Conservation (phyloP, 1,140 invertebrate species). For the Diachasmimorpha longicaudata region DNA sequence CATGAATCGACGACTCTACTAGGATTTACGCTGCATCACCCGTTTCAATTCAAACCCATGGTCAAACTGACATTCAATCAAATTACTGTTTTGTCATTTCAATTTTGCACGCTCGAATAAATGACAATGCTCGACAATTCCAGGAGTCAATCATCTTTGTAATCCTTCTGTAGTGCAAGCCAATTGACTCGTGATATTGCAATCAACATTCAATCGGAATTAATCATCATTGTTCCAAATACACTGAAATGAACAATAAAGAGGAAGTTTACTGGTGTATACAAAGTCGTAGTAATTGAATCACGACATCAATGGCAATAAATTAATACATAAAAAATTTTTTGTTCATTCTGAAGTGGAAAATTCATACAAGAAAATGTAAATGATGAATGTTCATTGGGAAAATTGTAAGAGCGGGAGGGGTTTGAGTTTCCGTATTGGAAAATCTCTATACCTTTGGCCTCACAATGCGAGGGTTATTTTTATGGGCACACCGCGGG, state of each 20-base stretch:
- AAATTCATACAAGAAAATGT: neutral
- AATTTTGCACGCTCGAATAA: slow-evolving; percentile 56
- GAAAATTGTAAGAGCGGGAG: neutral
- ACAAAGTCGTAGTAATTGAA: neutral
- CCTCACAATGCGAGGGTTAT: slow-evolving; percentile 33
- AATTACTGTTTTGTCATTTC: slow-evolving; percentile 60
- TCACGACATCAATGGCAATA: neutral
- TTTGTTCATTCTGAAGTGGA: neutral
- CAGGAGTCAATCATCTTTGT: slow-evolving; percentile 60
- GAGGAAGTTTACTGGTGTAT: neutral
- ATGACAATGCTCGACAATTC: slow-evolving; percentile 51
- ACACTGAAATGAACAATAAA: neutral
- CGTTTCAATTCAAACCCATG: slow-evolving; percentile 15
- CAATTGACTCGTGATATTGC: slow-evolving; percentile 18
- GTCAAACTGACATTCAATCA: slow-evolving; percentile 49
- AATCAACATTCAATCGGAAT: neutral
- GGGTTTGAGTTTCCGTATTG: neutral
- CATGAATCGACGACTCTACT: slow-evolving; percentile 57
- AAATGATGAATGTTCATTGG: neutral
- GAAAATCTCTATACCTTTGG: slow-evolving; percentile 24
- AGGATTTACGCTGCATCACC: slow-evolving; percentile 29
- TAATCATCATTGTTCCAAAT: slow-evolving; percentile 1
- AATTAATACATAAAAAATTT: neutral
- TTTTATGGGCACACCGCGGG: slow-evolving; percentile 49
- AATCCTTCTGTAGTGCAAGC: slow-evolving; percentile 35